phyloP scores from a whole-genome alignment of 1,140 invertebrate genomes.

The Drosophila virilis region DNA sequence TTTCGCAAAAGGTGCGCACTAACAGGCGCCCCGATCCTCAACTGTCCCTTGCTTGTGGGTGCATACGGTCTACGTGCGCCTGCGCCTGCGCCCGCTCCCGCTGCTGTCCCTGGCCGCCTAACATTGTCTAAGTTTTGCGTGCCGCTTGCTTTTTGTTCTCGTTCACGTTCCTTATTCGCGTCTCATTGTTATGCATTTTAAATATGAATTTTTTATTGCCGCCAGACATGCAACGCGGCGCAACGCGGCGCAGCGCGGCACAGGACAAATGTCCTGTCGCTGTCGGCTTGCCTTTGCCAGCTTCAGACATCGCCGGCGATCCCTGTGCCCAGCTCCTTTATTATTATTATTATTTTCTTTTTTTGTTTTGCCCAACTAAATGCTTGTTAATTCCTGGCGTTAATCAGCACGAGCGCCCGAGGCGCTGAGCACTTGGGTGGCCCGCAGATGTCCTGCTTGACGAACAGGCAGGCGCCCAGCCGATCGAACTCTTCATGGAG shows the following conservation, averaged over 20 bases:
- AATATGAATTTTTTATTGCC: constrained; percentile 74
- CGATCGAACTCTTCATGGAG: constrained; percentile 7
- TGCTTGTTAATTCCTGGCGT: constrained; percentile 72
- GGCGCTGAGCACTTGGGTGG: constrained; percentile 44
- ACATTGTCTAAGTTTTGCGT: constrained; percentile 64
- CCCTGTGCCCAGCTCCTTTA: constrained; percentile 4
- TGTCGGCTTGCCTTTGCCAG: neutral
- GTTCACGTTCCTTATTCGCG: constrained; percentile 8
- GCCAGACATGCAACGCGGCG: constrained; percentile 61
- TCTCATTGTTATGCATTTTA: constrained; percentile 81
- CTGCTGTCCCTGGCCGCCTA: constrained; percentile 21
- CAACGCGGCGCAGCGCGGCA: neutral
- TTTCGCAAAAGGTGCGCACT: constrained; percentile 57
- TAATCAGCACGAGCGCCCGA: constrained; percentile 64
- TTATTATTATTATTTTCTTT: constrained; percentile 20
- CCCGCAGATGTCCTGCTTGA: constrained; percentile 31
- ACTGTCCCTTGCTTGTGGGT: constrained; percentile 23
- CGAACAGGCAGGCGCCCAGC: neutral
- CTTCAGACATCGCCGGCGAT: constrained; percentile 34
- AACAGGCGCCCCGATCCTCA: constrained; percentile 5
- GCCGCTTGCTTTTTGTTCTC: constrained; percentile 59
- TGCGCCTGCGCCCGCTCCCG: constrained; percentile 2
- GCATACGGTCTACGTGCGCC: neutral
- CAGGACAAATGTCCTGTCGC: constrained; percentile 9
- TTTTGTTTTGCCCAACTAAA: constrained; percentile 60